A percentile compares a stretch with the other conserved stretches of the same genome.
Evolutionary conservation across 2,113 vertebrate genomes (phyloP).

Genomic region (Pontoporia blainvillei): DNA sequence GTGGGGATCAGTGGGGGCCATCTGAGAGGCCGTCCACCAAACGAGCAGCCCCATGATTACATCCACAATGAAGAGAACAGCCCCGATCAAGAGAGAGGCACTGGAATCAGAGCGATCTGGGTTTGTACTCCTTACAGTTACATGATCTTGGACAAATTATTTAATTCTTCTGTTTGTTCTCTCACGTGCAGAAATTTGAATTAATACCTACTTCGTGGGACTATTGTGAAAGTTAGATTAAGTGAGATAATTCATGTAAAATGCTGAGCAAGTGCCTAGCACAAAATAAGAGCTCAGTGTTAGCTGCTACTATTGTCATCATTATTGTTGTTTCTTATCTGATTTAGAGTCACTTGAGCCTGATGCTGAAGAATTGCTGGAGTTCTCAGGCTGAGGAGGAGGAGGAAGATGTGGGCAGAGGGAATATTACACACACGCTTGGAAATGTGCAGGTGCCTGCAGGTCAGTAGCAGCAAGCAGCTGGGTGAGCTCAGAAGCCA

Average conservation of each 20-base stretch:
- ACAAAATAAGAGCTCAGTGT: background rate
- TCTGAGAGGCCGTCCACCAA: background rate
- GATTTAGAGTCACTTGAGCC: background rate
- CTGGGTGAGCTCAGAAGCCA: background rate
- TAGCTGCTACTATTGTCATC: fast-evolving
- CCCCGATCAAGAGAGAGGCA: background rate
- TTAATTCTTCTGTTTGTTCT: background rate
- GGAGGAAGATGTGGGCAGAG: background rate
- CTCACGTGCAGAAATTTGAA: background rate
- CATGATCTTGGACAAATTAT: background rate
- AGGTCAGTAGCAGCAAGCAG: background rate
- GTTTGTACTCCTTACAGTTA: background rate
- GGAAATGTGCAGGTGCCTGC: background rate
- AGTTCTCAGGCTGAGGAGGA: background rate
- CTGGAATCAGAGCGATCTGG: background rate
- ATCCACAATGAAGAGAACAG: background rate
- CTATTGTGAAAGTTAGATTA: background rate
- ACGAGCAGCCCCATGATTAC: fast-evolving
- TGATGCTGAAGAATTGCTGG: background rate
- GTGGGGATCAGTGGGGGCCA: background rate
- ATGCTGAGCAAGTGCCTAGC: background rate
- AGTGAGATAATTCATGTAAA: background rate
- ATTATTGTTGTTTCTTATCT: no score
- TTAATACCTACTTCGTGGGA: background rate
- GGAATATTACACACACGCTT: fast-evolving